Conservation (phyloP, 2,888 invertebrate species). For the Caenorhabditis plicata region DNA sequence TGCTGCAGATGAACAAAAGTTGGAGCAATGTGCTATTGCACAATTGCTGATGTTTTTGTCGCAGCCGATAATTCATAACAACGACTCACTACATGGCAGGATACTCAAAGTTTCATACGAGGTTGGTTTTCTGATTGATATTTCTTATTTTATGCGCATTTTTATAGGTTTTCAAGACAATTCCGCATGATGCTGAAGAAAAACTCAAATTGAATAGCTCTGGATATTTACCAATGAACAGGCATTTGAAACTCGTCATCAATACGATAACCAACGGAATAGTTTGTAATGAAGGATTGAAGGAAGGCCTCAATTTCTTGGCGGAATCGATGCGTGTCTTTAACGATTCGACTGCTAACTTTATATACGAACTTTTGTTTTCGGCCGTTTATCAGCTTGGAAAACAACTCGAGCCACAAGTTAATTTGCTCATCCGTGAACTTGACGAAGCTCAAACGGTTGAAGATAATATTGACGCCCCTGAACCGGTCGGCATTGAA, state of each 20-base stretch:
- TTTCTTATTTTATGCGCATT: background rate
- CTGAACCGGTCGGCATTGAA: background rate
- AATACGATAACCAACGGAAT: slow-evolving; percentile 25
- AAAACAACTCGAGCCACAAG: slow-evolving; percentile 32
- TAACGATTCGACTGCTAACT: slow-evolving; percentile 18
- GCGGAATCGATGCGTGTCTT: slow-evolving; percentile 47
- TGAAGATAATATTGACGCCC: background rate
- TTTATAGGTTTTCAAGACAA: slow-evolving; percentile 72
- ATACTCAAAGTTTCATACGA: slow-evolving; percentile 19
- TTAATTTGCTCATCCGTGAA: slow-evolving; percentile 19
- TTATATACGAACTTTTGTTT: slow-evolving; percentile 41
- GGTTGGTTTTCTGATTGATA: background rate
- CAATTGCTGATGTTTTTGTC: slow-evolving; percentile 28
- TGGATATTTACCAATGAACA: slow-evolving; percentile 11
- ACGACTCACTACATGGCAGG: slow-evolving; percentile 24
- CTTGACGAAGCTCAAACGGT: slow-evolving; percentile 24
- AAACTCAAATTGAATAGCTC: slow-evolving; percentile 12
- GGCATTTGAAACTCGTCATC: slow-evolving; percentile 24
- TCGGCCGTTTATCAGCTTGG: slow-evolving; percentile 24
- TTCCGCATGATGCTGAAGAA: slow-evolving; percentile 43
- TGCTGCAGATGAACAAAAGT: slow-evolving; percentile 5
- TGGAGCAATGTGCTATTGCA: slow-evolving; percentile 27
- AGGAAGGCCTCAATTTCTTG: slow-evolving; percentile 37
- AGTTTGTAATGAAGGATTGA: slow-evolving; percentile 70
- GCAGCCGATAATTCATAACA: slow-evolving; percentile 31